phyloP scores from a whole-genome alignment of 1,140 invertebrate genomes.

The Heliconius himera region DNA sequence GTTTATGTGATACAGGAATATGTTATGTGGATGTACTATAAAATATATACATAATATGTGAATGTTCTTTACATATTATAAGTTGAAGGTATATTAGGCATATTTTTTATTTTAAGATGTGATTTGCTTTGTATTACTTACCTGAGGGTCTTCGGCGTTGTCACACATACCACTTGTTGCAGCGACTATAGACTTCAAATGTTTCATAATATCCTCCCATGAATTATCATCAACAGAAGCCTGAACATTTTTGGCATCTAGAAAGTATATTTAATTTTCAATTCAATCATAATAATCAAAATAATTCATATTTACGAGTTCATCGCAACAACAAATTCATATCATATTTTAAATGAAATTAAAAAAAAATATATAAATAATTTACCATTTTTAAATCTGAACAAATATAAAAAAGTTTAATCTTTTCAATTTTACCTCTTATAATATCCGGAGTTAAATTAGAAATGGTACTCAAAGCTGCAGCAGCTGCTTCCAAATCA shows the following conservation, averaged over 20 bases:
- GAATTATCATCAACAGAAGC: slow-evolving; percentile 37
- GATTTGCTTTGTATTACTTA: not conserved
- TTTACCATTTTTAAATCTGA: not conserved
- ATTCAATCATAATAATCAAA: no score
- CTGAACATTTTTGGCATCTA: slow-evolving; percentile 16
- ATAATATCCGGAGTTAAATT: slow-evolving; percentile 45
- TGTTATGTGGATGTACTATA: no score
- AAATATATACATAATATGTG: no score
- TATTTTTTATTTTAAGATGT: not conserved
- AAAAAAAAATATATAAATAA: no score
- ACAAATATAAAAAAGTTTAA: not conserved
- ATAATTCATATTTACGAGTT: not conserved
- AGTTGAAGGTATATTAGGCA: not conserved
- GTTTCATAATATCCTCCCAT: slow-evolving; percentile 38
- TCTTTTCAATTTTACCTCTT: slow-evolving; percentile 37
- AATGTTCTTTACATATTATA: no score
- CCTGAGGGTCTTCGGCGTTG: slow-evolving; percentile 37
- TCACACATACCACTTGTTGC: slow-evolving; percentile 45
- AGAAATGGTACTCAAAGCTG: slow-evolving; percentile 36
- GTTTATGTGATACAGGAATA: no score
- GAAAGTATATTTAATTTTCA: not conserved
- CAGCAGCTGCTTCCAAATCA: slow-evolving; percentile 41
- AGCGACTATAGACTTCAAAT: slow-evolving; percentile 45
- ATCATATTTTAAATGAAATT: no score
- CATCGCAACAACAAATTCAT: no score